Base-by-base conservation (phyloP, 2,888 invertebrate species). In the Meteorus colon region DNA sequence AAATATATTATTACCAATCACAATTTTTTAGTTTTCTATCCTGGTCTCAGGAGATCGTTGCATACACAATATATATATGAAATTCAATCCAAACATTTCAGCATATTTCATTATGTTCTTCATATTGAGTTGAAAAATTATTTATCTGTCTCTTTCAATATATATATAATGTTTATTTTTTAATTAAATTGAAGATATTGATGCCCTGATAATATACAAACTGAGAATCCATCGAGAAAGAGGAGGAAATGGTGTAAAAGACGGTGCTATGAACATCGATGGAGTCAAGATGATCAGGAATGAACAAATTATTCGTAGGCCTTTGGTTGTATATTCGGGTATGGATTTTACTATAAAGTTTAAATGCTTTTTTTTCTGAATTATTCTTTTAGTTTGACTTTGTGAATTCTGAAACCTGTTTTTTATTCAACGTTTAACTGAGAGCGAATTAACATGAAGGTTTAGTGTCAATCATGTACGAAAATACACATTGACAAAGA, bases 1-100 rank as follows among this genome's bases (percentile, higher is more conserved):
- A 86, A 87, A 87, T 86, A 87, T 86, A 88, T 87, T 85, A 88
- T 86, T 86, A 85, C 81, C 81, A 86, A 87, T 88, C 86, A 86
- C 84, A 82, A 85, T 82, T 76, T 34, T 80, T 83, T 86, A 78
- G 80, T 81, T 80, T 79, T 77, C 67, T 78, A 78, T 77, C 78
- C 76, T 77, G 62, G 66, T 75, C 69, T 77, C 70, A 55, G 66
- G 63, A 66, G 78, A 77, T 79, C 80, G 81, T 81, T 74, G 68
- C 69, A 75, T 80, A 77, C 76, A 73, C 34, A 34, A 27, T 45
- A 45, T 45, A 51, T 34, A 19, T 24, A 19, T 55, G 24, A 24
- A 24, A 24, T 24, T 24, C 24, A 24, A 74, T 34, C 4, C 34
- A 0, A 34, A 34, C 2, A 34, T 34, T 34, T 6, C 34, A 6